Conservation (phyloP, 2,888 invertebrate species). For the Leptopterna dolabrata region DNA sequence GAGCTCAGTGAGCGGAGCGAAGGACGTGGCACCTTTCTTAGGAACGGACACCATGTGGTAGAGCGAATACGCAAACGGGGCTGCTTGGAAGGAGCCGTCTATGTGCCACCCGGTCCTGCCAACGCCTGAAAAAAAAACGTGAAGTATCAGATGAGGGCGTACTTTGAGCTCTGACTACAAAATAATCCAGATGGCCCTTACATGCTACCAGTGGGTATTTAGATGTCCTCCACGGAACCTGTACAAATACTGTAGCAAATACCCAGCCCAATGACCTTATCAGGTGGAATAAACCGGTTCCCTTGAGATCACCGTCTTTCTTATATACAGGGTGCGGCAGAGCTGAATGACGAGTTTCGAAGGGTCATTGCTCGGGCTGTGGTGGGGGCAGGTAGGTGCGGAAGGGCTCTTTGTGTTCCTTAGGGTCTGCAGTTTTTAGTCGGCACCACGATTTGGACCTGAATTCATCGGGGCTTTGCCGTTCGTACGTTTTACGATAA, state of each 20-base stretch:
- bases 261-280: too few relatives aligned
- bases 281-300: too few relatives aligned
- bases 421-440: background rate
- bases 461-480: background rate
- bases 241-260: too few relatives aligned
- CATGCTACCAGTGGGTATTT: too few relatives aligned
- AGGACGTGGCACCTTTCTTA: slow-evolving; percentile 63
- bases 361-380: background rate
- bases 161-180: too few relatives aligned
- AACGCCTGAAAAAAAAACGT: slow-evolving; percentile 61
- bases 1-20: slow-evolving; percentile 64
- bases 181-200: too few relatives aligned
- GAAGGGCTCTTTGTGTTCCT: slow-evolving; percentile 20
- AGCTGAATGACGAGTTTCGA: background rate
- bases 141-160: too few relatives aligned
- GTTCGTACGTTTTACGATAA: slow-evolving; percentile 14
- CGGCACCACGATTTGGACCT: slow-evolving; percentile 21
- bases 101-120: slow-evolving; percentile 65
- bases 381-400: slow-evolving; percentile 9
- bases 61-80: slow-evolving; percentile 64
- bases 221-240: too few relatives aligned
- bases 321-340: background rate
- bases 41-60: slow-evolving; percentile 65
- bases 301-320: too few relatives aligned
- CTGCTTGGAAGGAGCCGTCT: slow-evolving; percentile 65